A percentile compares a stretch with the other conserved stretches of the same genome.
phyloP scores from a whole-genome alignment of 2,888 invertebrate species.

The Hirtodrosophila trivittata region DNA sequence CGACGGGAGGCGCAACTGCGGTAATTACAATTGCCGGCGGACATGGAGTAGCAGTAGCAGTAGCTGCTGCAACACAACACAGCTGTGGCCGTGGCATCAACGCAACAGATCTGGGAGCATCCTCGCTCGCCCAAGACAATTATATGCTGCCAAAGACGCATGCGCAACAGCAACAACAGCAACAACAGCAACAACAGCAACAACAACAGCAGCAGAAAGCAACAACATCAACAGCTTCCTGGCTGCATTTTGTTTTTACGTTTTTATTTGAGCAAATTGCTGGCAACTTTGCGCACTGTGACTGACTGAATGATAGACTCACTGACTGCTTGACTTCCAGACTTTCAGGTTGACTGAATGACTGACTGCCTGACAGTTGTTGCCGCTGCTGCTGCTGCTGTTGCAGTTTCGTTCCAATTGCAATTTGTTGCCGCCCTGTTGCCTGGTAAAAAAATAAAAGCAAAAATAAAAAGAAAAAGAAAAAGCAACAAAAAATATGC shows the following conservation, averaged over 20 bases:
- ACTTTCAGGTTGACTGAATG: conserved; percentile 66
- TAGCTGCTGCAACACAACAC: conserved; percentile 28
- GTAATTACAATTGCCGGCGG: conserved; percentile 82
- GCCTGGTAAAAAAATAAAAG: conserved; percentile 16
- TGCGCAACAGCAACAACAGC: conserved; percentile 47
- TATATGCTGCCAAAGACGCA: conserved; percentile 80
- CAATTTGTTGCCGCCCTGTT: conserved; percentile 50
- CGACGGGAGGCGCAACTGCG: conserved; percentile 79
- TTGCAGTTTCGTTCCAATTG: conserved; percentile 49
- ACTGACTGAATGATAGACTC: conserved; percentile 79
- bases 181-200: conserved; percentile 37
- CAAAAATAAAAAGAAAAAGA: conserved; percentile 5
- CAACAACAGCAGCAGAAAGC: conserved; percentile 33
- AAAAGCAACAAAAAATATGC: conserved; percentile 43
- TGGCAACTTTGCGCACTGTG: conserved; percentile 75
- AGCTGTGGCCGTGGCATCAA: conserved; percentile 59
- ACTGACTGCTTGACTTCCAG: conserved; percentile 63
- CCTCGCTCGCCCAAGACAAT: conserved; percentile 69
- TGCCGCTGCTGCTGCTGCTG: conserved; percentile 28
- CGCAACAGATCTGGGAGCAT: conserved; percentile 59
- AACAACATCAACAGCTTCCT: conserved; percentile 42
- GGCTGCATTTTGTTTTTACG: conserved; percentile 72
- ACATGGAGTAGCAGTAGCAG: conserved; percentile 67
- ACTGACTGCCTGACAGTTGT: conserved; percentile 74
- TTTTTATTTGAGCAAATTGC: conserved; percentile 81